phyloP scores from a whole-genome alignment of 1,140 invertebrate species.

The Phenacoccus solenopsis region DNA sequence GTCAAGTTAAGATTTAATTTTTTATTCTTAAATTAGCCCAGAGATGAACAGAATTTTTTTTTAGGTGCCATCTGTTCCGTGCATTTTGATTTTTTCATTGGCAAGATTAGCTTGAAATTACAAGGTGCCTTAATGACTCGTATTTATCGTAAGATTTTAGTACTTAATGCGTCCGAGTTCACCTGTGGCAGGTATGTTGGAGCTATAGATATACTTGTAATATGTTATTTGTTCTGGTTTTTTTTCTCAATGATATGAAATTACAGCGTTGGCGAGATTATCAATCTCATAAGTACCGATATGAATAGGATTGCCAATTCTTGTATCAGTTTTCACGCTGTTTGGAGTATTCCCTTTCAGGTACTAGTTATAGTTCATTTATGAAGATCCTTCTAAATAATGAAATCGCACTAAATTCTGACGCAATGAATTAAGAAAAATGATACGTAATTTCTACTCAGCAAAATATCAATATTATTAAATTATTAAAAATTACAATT shows the following conservation, averaged over 20 bases:
- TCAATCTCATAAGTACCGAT: slow-evolving; percentile 96
- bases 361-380: too few relatives aligned
- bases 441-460: too few relatives aligned
- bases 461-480: too few relatives aligned
- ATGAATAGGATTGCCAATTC: slow-evolving; percentile 89
- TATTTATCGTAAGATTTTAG: slow-evolving; percentile 75
- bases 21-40: too few relatives aligned
- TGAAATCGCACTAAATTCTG: too few relatives aligned
- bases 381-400: too few relatives aligned
- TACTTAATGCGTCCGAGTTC: slow-evolving; percentile 36
- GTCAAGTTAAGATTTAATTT: background rate
- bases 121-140: slow-evolving; percentile 66
- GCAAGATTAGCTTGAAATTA: slow-evolving; percentile 75
- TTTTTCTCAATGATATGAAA: slow-evolving; percentile 20
- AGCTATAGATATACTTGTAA: background rate
- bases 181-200: slow-evolving; percentile 32
- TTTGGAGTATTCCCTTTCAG: slow-evolving; percentile 94
- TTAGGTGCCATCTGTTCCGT: slow-evolving; percentile 59
- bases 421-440: too few relatives aligned
- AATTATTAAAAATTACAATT: too few relatives aligned
- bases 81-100: slow-evolving; percentile 83
- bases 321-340: slow-evolving; percentile 86
- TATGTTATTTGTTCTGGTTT: background rate
- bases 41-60: background rate
- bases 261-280: slow-evolving; percentile 73